Evolutionary conservation across 2,888 invertebrate species (phyloP).

Genomic region (Melitaea athalia): DNA sequence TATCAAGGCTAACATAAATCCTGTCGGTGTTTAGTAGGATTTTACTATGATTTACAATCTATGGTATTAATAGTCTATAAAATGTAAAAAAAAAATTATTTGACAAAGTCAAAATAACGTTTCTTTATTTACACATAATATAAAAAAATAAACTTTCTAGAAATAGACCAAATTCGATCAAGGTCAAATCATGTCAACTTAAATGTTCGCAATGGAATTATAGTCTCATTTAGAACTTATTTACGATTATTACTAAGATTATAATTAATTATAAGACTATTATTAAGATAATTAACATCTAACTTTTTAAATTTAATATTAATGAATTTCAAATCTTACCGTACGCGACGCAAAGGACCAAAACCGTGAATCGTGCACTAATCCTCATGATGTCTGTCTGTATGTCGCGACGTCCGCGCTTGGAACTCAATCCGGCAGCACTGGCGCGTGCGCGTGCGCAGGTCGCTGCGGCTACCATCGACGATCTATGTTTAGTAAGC

Average conservation of each 20-base stretch:
- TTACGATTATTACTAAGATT: too few species aligned
- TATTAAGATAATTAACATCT: not conserved
- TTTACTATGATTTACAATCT: not conserved
- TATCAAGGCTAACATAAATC: not conserved
- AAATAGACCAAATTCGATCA: slow-evolving; percentile 18
- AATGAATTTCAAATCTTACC: slow-evolving; percentile 56
- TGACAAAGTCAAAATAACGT: not conserved
- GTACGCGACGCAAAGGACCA: slow-evolving; percentile 65
- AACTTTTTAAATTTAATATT: not conserved
- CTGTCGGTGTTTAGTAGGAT: not conserved
- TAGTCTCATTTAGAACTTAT: slow-evolving; percentile 10
- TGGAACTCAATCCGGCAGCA: slow-evolving; percentile 63
- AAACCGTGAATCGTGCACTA: slow-evolving; percentile 64
- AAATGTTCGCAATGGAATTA: slow-evolving; percentile 6
- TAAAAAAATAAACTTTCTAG: slow-evolving; percentile 19
- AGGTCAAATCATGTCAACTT: slow-evolving; percentile 20
- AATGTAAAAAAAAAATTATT: too few species aligned
- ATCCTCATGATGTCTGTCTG: slow-evolving; percentile 56
- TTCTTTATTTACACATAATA: not conserved
- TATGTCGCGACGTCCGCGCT: slow-evolving; percentile 67
- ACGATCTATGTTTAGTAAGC: slow-evolving; percentile 57
- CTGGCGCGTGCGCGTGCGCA: slow-evolving; percentile 59
- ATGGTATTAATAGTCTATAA: too few species aligned
- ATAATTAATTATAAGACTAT: slow-evolving; percentile 5
- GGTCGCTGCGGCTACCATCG: slow-evolving; percentile 49